Base-by-base conservation (phyloP, 2,113 vertebrate genomes). In the Tauraco erythrolophus region DNA sequence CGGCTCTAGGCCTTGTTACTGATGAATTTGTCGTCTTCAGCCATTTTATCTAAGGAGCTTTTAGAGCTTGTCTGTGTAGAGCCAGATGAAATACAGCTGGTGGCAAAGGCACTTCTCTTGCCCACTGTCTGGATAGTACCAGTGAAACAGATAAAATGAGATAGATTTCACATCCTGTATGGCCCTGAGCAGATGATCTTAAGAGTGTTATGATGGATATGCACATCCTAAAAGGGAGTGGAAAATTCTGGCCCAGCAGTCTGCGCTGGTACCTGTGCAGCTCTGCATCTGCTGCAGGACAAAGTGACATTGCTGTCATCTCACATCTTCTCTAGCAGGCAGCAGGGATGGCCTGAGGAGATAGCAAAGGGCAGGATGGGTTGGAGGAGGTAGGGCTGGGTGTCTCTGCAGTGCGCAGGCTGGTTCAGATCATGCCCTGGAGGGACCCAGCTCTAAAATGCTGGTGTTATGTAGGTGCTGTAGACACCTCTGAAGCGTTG, bases 311-410 rank as follows among this genome's bases (percentile, higher is more conserved):
- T 41, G 39, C 51, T 85, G 56, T 39, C 57, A 28, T 28, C 37
- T 45, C 14, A 0, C 4, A 1, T 24, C 48, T 37, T 50, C 50
- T 41, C 23, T 2, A 1, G 41, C 12, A 4, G 8, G 3, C 21
- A 61, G 68, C 35, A 33, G 60, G 64, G 48, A 7, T 53, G 50
- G 41, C 35, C 50, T 69, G 76, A 56, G 89, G 41, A 25, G 18
- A 6, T 2, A 8, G 53, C 46, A 31, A 6, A 21, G 74, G 65
- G 48, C 35, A 39, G 27, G 81, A 8, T 24, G 51, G 78, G 7
- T 3, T 19, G 8, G 33, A 51, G 43, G 39, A 72, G 39, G 19
- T 10, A 33, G 24, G 41, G 31, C 39, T 72, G 75, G 17, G 7
- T 24, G 30, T 7, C 27, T 41, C 58, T 48, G 51, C 60, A n/a